Evolutionary conservation across 2,797 vertebrate species (phyloP).

Genomic region (Dicrostonyx torquatus): DNA sequence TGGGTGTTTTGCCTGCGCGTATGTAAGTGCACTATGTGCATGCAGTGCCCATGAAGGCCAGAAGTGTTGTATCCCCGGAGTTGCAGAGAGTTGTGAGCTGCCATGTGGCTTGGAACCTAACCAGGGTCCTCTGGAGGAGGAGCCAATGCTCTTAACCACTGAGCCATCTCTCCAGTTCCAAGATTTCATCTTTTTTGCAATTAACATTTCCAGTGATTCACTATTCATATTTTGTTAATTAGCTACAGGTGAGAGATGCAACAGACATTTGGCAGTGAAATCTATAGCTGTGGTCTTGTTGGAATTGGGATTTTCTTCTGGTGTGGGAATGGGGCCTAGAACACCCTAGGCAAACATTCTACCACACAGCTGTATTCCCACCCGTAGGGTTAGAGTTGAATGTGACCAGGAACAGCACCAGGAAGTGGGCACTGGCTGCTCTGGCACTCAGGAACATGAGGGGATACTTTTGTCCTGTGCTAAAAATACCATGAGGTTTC

Average conservation of each 20-base stretch:
- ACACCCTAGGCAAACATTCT: background rate
- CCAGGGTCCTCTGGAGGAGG: background rate
- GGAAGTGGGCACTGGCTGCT: background rate
- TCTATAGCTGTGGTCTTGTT: background rate
- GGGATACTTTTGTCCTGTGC: background rate
- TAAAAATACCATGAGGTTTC: background rate
- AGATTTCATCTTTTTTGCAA: constrained; percentile 2
- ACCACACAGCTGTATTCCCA: background rate
- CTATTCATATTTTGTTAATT: constrained; percentile 38
- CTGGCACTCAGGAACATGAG: background rate
- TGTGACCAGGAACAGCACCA: background rate
- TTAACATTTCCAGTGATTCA: constrained; percentile 16
- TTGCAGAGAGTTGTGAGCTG: background rate
- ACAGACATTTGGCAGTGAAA: background rate
- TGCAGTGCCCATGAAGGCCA: background rate
- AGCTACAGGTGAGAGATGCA: background rate
- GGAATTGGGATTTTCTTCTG: background rate
- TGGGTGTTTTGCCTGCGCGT: background rate
- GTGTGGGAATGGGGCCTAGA: background rate
- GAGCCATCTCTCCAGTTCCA: background rate
- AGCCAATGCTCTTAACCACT: background rate
- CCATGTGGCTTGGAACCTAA: background rate
- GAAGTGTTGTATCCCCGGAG: background rate
- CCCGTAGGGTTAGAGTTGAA: background rate
- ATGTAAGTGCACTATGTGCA: background rate